Base-by-base conservation (phyloP, 2,797 vertebrate genomes). In the Lateolabrax maculatus region DNA sequence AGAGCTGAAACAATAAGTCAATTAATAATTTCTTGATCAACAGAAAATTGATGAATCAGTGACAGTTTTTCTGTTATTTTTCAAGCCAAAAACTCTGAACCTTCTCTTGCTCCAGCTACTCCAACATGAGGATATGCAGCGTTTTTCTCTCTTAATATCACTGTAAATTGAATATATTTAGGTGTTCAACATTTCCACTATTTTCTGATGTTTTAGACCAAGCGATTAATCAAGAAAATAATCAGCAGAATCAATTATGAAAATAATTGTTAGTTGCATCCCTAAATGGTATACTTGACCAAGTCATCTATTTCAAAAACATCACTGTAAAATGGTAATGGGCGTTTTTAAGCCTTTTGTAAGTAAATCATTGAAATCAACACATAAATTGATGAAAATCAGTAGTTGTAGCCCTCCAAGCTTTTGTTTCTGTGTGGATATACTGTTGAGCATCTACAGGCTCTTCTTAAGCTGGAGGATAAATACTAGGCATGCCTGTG, bases 141-240 rank as follows among this genome's bases (percentile, higher is more conserved):
- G 18, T 36, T 29, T 41, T 12, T 66, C 15, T 52, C 19, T 53
- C n/a, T 55, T 48, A 39, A 39, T 57, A 6, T 49, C 8, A 27
- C 46, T 48, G 19, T 29, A 39, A 65, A 39, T 9, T 31, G 1
- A 39, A 49, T 0, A 56, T 36, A 25, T 25, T 63, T 0, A 63
- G 15, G 0, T 31, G 3, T 23, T 41, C 18, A 11, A 27, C 6
- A 1, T 19, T 19, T 37, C 37, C 34, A 49, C 18, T 4, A 53
- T 43, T 52, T 27, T 61, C n/a, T 37, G 57, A 68, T 25, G 49
- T 34, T 63, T 56, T 63, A 51, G 19, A 44, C 15, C 29, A 61
- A 37, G 0, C 11, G 53, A 5, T 18, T 41, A 39, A 41, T 27
- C 4, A 10, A 37, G 9, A 62, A 52, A 53, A 19, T 61, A 36